A percentile compares a stretch with the other conserved stretches of the same genome.
Evolutionary conservation across 1,140 invertebrate species (phyloP).

Genomic region (Hycleus phaleratus): DNA sequence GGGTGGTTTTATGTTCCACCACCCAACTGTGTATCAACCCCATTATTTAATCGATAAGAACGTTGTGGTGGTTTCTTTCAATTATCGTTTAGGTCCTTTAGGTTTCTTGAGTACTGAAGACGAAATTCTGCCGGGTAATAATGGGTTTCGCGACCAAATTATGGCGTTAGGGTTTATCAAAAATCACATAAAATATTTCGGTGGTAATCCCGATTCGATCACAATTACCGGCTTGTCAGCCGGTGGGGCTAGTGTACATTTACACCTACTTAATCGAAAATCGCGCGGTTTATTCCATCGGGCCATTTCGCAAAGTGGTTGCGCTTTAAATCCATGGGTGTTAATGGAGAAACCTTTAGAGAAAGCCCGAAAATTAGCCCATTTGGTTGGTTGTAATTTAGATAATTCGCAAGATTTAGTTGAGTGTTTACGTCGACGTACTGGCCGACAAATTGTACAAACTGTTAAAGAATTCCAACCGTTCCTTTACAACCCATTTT

Average conservation of each 20-base stretch:
- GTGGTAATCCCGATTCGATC: constrained; percentile 48
- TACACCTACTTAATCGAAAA: constrained; percentile 44
- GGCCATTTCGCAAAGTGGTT: constrained; percentile 71
- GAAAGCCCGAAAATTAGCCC: constrained; percentile 24
- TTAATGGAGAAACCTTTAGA: constrained; percentile 44
- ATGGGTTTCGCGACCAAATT: constrained; percentile 52
- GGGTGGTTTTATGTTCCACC: constrained; percentile 45
- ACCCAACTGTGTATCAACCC: constrained; percentile 43
- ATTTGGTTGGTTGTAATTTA: too few species aligned
- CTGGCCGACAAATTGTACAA: constrained; percentile 40
- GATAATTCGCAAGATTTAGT: constrained; percentile 38
- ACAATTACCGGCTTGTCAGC: constrained; percentile 40
- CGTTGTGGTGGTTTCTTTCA: constrained; percentile 52
- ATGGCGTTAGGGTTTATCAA: constrained; percentile 49
- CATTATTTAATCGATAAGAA: constrained; percentile 49
- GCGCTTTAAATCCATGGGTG: constrained; percentile 59
- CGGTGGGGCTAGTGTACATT: constrained; percentile 48
- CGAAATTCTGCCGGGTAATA: constrained; percentile 41
- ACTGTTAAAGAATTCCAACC: constrained; percentile 34
- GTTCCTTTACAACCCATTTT: constrained; percentile 41
- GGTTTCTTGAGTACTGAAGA: constrained; percentile 26
- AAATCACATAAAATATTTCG: constrained; percentile 49
- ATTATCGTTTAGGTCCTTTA: constrained; percentile 52
- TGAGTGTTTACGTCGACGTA: constrained; percentile 47
- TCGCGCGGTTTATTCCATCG: constrained; percentile 54